These are phyloP conservation scores for Percina caprodes DNA, from an alignment of 2,113 vertebrate species.

Conservation along the genomic window DNA sequence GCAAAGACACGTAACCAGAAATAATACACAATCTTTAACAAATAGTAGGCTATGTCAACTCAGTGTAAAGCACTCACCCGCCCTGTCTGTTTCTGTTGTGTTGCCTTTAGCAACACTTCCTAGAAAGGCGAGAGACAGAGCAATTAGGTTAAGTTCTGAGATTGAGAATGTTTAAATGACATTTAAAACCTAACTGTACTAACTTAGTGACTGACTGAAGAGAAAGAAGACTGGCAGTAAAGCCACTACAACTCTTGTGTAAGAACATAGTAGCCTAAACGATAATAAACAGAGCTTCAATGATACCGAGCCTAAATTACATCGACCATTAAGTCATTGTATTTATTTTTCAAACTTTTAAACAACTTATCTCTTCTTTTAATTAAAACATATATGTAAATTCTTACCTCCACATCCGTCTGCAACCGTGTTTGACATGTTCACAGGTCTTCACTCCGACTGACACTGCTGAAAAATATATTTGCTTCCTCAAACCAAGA, in stretches of 20 bases:
- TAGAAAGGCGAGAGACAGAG: constrained; percentile 21
- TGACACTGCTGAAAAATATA: neutral
- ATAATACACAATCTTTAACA: neutral
- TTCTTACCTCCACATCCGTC: constrained; percentile 42
- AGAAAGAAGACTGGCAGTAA: neutral
- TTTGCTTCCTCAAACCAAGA: constrained; percentile 16
- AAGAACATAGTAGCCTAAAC: neutral
- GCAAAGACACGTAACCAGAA: neutral
- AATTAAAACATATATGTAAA: neutral
- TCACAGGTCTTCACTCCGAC: neutral
- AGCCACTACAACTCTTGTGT: neutral
- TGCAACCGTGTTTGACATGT: constrained; percentile 28
- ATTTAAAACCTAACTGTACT: neutral
- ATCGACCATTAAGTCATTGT: neutral
- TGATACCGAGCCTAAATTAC: neutral
- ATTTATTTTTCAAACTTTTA: neutral
- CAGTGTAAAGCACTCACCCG: constrained; percentile 38
- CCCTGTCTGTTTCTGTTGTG: constrained; percentile 19
- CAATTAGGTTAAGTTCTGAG: neutral
- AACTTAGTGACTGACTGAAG: neutral
- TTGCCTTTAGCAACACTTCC: constrained; percentile 51
- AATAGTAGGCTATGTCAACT: neutral
- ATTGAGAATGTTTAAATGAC: neutral
- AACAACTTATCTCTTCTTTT: neutral
- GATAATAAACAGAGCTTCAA: neutral